Percentiles rank a stretch among this genome's conserved stretches.
Evolutionary conservation across 2,888 invertebrate species (phyloP).

Genomic region (Agriopis marginaria): DNA sequence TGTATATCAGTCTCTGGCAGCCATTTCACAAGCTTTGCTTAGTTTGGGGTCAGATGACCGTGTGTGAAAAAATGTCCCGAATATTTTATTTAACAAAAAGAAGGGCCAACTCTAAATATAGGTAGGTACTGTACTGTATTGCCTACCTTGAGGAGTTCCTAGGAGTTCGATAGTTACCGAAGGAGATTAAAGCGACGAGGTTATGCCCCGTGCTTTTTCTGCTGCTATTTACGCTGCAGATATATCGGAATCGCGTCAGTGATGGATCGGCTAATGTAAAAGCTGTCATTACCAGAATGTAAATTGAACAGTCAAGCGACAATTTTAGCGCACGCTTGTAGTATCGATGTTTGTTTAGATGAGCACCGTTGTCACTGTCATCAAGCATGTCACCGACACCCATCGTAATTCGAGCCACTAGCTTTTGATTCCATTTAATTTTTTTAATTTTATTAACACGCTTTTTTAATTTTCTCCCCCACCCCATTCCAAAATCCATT

Average conservation of each 20-base stretch:
- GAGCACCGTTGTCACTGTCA: constrained; percentile 33
- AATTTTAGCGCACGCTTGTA: constrained; percentile 54
- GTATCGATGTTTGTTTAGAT: constrained; percentile 21
- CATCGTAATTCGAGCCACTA: constrained; percentile 62
- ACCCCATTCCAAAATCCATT: constrained; percentile 72
- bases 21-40: too few species aligned
- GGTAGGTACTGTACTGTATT: too few species aligned
- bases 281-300: constrained; percentile 48
- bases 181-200: too few species aligned
- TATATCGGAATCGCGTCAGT: background rate
- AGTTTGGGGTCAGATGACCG: too few species aligned
- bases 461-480: constrained; percentile 83
- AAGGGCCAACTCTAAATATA: too few species aligned
- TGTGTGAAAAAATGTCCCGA: too few species aligned
- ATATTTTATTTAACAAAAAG: too few species aligned
- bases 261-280: constrained; percentile 2
- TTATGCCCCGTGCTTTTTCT: background rate
- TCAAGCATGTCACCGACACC: constrained; percentile 43
- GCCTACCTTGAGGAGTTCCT: too few species aligned
- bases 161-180: too few species aligned
- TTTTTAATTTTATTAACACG: constrained; percentile 86
- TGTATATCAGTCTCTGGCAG: too few species aligned
- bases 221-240: too few species aligned
- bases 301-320: constrained; percentile 43
- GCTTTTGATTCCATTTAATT: constrained; percentile 67